Conservation (phyloP, 2,888 invertebrate species). For the Bhutanitis thaidina region DNA sequence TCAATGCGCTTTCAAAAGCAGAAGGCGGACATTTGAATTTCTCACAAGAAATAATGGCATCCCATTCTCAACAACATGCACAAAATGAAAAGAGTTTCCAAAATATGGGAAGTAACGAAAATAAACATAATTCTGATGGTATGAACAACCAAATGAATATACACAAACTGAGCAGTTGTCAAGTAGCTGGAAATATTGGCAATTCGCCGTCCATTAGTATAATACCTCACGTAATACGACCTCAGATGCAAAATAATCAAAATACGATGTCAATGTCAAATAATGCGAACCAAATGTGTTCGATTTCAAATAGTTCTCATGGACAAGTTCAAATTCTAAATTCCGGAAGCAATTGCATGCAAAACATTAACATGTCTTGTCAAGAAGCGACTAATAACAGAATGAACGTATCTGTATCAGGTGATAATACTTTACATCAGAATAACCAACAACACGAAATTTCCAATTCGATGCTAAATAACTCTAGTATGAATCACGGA, state of each 20-base stretch:
- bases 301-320: conserved; percentile 57
- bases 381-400: conserved; percentile 62
- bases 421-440: conserved; percentile 52
- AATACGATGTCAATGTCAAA: conserved; percentile 54
- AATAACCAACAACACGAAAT: conserved; percentile 59
- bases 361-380: conserved; percentile 65
- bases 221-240: conserved; percentile 64
- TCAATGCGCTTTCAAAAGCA: conserved; percentile 68
- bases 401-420: conserved; percentile 51
- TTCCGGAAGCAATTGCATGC: conserved; percentile 61
- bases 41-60: conserved; percentile 71
- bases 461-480: conserved; percentile 44
- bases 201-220: conserved; percentile 65
- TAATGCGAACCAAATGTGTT: conserved; percentile 68
- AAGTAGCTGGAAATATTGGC: conserved; percentile 57
- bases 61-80: conserved; percentile 67
- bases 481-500: conserved; percentile 57
- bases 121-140: conserved; percentile 53
- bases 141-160: conserved; percentile 59
- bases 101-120: conserved; percentile 62
- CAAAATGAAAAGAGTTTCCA: conserved; percentile 70
- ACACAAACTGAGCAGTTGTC: conserved; percentile 67
- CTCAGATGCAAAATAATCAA: conserved; percentile 58
- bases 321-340: conserved; percentile 65
- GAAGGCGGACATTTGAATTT: conserved; percentile 73